Base-by-base conservation (phyloP, 2,113 vertebrate species). In the Dendrocopos noguchii region DNA sequence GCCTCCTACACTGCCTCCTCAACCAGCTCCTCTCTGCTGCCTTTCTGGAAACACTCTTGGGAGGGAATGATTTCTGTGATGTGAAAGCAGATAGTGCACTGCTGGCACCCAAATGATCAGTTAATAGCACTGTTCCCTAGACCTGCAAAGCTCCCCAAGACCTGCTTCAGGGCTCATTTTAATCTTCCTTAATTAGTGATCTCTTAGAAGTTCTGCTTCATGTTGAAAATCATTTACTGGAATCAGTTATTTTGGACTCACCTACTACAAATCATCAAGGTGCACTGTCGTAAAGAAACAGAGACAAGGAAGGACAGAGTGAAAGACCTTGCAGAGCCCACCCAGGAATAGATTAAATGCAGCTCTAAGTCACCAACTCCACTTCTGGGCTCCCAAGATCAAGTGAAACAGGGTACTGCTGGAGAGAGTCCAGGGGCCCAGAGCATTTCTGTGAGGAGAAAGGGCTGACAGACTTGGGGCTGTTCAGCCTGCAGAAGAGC, bases 151-250 rank as follows among this genome's bases (percentile, higher is more conserved):
- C 77, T 60, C 88, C 66, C 47, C 59, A 16, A 92, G 56, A 56
- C 55, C 78, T 44, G 81, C 89, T 85, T 20, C 87, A 17, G 93
- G 94, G 91, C 79, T 91, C 75, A 24, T 92, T 95, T 82, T 87
- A 71, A 89, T 93, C 66, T 86, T 68, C 60, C 66, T 93, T 93
- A 92, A 94, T 94, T 91, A 94, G 74, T 1, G 17, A 87, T 82
- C 67, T 75, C 61, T 94, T 13, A 76, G 74, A 88, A 92, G 84
- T 87, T 66, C 82, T 56, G 74, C 46, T 93, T 82, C 91, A 63
- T 33, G 52, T 61, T 50, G 83, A 46, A 68, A 82, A 88, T 39
- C 77, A 61, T 65, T 85, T 55, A 50, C 34, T 68, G 77, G 39
- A 66, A 70, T 66, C 34, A 11, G 63, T 63, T 28, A 1, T 8